Percentiles rank a stretch among this genome's conserved stretches.
These are phyloP conservation scores for Drosophila fuyamai DNA, from an alignment of 1,140 invertebrate species.

Conservation along the genomic window DNA sequence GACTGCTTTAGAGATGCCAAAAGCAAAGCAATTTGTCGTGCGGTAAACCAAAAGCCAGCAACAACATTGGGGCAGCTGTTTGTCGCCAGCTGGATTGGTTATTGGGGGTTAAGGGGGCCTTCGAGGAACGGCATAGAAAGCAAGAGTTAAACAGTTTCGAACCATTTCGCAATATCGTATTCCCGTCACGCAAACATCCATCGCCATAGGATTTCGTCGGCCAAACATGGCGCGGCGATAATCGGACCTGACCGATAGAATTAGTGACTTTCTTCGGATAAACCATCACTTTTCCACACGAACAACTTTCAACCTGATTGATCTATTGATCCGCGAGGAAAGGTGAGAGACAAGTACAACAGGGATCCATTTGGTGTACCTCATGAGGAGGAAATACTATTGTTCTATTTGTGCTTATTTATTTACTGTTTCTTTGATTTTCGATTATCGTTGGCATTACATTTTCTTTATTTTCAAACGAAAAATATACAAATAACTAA, in stretches of 20 bases:
- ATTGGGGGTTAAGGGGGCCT: slow-evolving; percentile 2
- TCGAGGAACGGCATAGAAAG: slow-evolving; percentile 29
- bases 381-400: not conserved
- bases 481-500: too few relatives aligned
- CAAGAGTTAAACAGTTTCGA: slow-evolving; percentile 52
- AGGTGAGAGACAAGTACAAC: slow-evolving; percentile 25
- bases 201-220: slow-evolving; percentile 40
- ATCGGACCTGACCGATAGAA: slow-evolving; percentile 53
- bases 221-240: slow-evolving; percentile 42
- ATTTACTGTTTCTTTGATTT: too few relatives aligned
- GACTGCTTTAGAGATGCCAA: slow-evolving; percentile 65
- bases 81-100: slow-evolving; percentile 48
- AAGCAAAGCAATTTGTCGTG: slow-evolving; percentile 80
- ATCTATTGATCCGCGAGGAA: slow-evolving; percentile 21
- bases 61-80: slow-evolving; percentile 59
- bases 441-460: too few relatives aligned
- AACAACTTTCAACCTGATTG: slow-evolving; percentile 31
- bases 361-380: not conserved
- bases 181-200: slow-evolving; percentile 42
- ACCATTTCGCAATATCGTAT: slow-evolving; percentile 37
- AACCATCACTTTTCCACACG: slow-evolving; percentile 34
- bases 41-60: slow-evolving; percentile 66
- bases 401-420: not conserved
- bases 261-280: slow-evolving; percentile 56
- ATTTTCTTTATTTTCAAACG: too few relatives aligned